A percentile compares a stretch with the other conserved stretches of the same genome.
Evolutionary conservation across 2,113 vertebrate genomes (phyloP).

Genomic region (Calidris pugnax): DNA sequence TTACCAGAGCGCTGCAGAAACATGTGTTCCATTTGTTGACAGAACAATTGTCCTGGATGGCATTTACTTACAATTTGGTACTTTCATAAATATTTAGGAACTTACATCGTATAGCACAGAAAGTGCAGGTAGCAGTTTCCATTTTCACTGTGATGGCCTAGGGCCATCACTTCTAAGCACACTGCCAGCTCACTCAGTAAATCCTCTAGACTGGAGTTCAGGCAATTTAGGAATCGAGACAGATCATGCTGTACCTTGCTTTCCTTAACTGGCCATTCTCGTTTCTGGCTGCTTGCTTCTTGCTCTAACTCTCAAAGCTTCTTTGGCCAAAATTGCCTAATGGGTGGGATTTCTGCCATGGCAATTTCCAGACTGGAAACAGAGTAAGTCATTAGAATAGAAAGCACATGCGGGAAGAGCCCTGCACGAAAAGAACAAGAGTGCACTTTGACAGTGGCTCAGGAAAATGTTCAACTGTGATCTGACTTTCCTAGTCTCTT

Average conservation of each 20-base stretch:
- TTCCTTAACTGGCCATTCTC: background rate
- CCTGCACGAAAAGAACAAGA: background rate
- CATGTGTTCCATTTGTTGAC: slow-evolving; percentile 27
- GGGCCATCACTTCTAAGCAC: background rate
- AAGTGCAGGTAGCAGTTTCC: slow-evolving; percentile 22
- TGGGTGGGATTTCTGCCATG: background rate
- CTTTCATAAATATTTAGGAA: slow-evolving; percentile 40
- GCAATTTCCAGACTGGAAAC: background rate
- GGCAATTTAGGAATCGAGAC: background rate
- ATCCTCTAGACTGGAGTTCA: background rate
- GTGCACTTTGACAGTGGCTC: background rate
- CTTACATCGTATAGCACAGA: background rate
- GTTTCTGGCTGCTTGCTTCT: background rate
- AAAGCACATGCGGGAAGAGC: background rate
- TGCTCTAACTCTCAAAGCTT: background rate
- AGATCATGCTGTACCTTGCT: slow-evolving; percentile 7
- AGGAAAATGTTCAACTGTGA: background rate
- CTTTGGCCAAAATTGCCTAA: background rate
- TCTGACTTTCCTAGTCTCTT: background rate
- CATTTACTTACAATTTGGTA: background rate
- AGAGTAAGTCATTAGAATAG: background rate
- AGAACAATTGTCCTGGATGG: background rate
- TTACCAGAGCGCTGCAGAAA: background rate
- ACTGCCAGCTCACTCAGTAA: background rate
- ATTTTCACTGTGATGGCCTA: background rate